These are phyloP conservation scores for Lypha dubia DNA, from an alignment of 2,888 invertebrate species.

Conservation along the genomic window DNA sequence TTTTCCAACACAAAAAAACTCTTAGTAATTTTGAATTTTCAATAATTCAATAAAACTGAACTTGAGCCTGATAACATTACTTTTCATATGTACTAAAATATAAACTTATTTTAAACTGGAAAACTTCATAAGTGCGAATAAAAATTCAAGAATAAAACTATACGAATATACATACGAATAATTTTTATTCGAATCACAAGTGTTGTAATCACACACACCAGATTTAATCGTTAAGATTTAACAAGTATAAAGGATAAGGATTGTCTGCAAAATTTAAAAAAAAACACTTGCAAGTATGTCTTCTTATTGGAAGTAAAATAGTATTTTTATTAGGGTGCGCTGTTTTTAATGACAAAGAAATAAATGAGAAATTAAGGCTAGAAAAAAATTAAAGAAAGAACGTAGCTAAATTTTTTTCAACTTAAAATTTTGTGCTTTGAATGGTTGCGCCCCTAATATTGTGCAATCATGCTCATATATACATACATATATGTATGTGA, in stretches of 20 bases:
- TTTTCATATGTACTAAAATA: no score
- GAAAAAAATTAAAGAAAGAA: no score
- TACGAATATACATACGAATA: no score
- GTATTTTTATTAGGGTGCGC: not conserved
- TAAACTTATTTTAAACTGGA: no score
- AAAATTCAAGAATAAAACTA: no score
- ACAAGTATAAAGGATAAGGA: conserved; percentile 20
- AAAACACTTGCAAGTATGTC: not conserved
- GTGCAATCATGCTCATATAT: not conserved
- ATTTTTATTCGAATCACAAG: not conserved
- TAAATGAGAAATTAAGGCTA: no score
- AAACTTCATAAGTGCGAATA: no score
- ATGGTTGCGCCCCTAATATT: not conserved
- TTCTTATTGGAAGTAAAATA: not conserved
- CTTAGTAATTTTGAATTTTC: no score
- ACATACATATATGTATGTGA: not conserved
- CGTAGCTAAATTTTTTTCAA: no score
- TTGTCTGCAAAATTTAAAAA: not conserved
- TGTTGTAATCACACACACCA: conserved; percentile 1
- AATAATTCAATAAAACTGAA: no score
- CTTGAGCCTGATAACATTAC: no score
- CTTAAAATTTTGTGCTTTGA: not conserved
- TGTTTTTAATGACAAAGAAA: not conserved
- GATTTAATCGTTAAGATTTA: conserved; percentile 47
- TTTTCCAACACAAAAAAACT: no score